phyloP scores from a whole-genome alignment of 2,888 invertebrate genomes.

The Scaptomyza polygonia region DNA sequence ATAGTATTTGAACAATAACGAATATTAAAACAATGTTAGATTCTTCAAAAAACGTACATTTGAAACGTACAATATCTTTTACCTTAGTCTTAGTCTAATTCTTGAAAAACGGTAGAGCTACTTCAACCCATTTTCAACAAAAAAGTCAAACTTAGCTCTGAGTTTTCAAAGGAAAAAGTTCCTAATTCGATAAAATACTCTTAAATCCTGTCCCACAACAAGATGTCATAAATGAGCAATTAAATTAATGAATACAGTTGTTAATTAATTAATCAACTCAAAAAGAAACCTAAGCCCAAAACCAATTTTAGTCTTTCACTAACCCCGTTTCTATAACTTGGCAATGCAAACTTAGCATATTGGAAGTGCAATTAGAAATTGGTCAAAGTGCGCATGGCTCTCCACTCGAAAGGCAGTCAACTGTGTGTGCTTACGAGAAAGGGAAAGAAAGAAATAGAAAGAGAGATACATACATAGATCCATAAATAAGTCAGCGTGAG shows the following conservation, averaged over 20 bases:
- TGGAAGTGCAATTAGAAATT: constrained; percentile 51
- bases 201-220: too few relatives aligned
- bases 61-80: too few relatives aligned
- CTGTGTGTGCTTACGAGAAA: constrained; percentile 17
- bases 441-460: background rate
- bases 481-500: constrained; percentile 69
- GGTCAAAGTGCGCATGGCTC: constrained; percentile 44
- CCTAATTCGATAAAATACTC: too few relatives aligned
- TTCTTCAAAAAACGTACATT: too few relatives aligned
- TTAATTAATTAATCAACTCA: background rate
- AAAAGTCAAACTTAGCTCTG: too few relatives aligned
- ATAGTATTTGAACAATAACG: too few relatives aligned
- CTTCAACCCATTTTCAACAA: too few relatives aligned
- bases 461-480: constrained; percentile 34
- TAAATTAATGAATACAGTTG: background rate
- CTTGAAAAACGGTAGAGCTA: too few relatives aligned
- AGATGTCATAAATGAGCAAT: too few relatives aligned
- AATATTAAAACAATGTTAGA: too few relatives aligned
- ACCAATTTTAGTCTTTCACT: background rate
- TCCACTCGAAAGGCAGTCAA: constrained; percentile 40
- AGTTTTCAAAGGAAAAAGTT: too few relatives aligned
- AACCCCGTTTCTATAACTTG: constrained; percentile 20
- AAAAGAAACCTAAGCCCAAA: background rate
- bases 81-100: too few relatives aligned
- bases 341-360: constrained; percentile 42